Evolutionary conservation across 2,113 vertebrate species (phyloP).

Genomic region (Neomonachus schauinslandi): DNA sequence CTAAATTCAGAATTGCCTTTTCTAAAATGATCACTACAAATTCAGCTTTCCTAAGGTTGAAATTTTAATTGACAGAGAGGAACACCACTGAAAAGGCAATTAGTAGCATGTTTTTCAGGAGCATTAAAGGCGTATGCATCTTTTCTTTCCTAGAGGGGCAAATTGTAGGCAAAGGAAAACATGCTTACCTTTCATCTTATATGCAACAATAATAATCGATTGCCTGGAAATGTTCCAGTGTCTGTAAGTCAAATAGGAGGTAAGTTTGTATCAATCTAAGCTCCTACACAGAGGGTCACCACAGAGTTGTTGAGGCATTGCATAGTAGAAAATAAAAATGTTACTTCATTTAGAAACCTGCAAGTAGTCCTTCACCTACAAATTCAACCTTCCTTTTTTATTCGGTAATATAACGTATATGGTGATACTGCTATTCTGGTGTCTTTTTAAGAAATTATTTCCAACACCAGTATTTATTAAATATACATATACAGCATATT

Average conservation of each 20-base stretch:
- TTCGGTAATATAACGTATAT: background rate
- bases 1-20: constrained; percentile 36
- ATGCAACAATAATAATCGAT: background rate
- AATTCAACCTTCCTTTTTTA: background rate
- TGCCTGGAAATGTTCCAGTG: background rate
- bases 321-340: background rate
- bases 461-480: background rate
- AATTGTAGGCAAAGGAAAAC: constrained; percentile 15
- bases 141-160: background rate
- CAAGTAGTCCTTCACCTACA: background rate
- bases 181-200: background rate
- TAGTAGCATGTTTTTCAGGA: background rate
- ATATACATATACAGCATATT: background rate
- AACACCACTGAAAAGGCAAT: background rate
- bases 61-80: background rate
- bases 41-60: background rate
- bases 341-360: background rate
- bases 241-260: background rate
- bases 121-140: background rate
- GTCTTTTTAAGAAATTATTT: constrained; percentile 27
- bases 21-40: constrained; percentile 29
- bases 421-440: background rate
- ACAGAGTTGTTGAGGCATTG: background rate
- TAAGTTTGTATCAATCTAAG: background rate
- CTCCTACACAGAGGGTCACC: background rate